Evolutionary conservation across 2,888 invertebrate species (phyloP).

Genomic region (Lasioglossum calceatum): DNA sequence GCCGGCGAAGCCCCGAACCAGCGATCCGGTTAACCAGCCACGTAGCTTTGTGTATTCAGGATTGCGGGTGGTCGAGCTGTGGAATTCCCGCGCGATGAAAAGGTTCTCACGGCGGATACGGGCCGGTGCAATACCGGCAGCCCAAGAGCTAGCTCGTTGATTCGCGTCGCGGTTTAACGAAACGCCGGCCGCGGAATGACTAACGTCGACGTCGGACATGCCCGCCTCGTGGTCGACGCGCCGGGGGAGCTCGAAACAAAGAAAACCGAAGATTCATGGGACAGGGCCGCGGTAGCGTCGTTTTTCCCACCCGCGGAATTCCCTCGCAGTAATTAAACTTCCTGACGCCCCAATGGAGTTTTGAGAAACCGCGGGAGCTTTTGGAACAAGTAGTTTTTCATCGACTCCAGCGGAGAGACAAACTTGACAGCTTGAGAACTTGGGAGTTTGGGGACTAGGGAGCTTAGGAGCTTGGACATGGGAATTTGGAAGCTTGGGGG

Average conservation of each 20-base stretch:
- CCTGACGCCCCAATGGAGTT: slow-evolving; percentile 15
- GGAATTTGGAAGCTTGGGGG: no score
- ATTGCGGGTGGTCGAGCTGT: slow-evolving; percentile 45
- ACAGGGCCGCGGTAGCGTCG: not conserved
- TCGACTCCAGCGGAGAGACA: not conserved
- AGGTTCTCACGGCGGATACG: slow-evolving; percentile 32
- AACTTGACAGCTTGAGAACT: not conserved
- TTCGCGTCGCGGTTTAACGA: slow-evolving; percentile 15
- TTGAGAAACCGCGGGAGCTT: slow-evolving; percentile 14
- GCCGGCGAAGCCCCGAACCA: slow-evolving; percentile 21
- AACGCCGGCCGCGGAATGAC: slow-evolving; percentile 29
- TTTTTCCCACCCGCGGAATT: slow-evolving; percentile 18
- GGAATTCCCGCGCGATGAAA: slow-evolving; percentile 61
- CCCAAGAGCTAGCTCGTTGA: not conserved
- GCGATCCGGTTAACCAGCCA: slow-evolving; percentile 52
- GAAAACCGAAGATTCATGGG: slow-evolving; percentile 33
- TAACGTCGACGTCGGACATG: slow-evolving; percentile 25
- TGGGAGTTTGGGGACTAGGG: not conserved
- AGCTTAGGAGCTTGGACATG: no score
- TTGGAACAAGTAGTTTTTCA: not conserved
- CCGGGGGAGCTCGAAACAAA: slow-evolving; percentile 13
- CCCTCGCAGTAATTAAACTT: slow-evolving; percentile 37
- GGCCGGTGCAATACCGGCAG: slow-evolving; percentile 8
- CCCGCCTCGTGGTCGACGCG: not conserved
- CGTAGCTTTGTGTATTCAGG: slow-evolving; percentile 58